A percentile compares a stretch with the other conserved stretches of the same genome.
phyloP scores from a whole-genome alignment of 2,888 invertebrate species.

The Altica lythri region DNA sequence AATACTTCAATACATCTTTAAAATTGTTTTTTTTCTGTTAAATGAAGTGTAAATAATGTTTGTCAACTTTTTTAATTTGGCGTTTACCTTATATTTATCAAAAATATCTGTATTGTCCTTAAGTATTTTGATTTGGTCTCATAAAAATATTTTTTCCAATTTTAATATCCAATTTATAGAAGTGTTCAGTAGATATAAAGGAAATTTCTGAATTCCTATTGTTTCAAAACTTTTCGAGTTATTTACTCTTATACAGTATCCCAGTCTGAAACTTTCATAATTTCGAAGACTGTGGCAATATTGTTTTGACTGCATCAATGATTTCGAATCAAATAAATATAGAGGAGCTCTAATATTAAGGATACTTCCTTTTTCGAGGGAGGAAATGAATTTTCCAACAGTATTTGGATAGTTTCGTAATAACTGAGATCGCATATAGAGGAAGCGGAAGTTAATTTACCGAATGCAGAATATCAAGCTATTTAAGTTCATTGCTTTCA shows the following conservation, averaged over 20 bases:
- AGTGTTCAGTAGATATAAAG: no score
- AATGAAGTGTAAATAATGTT: no score
- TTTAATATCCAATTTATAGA: no score
- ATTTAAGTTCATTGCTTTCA: background rate
- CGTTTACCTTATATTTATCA: no score
- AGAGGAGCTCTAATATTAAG: conserved; percentile 37
- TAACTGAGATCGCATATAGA: conserved; percentile 9
- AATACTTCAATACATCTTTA: no score
- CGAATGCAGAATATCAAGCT: conserved; percentile 3
- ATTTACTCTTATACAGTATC: conserved; percentile 40
- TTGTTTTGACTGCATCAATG: conserved; percentile 44
- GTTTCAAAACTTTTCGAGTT: conserved; percentile 45
- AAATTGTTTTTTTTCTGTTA: no score
- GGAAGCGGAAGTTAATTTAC: conserved; percentile 7
- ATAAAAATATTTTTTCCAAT: no score
- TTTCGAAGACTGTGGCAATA: conserved; percentile 43
- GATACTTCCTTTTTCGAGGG: conserved; percentile 35
- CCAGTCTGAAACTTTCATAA: conserved; percentile 41
- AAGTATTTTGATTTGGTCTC: no score
- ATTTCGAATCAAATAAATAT: conserved; percentile 41
- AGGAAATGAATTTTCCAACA: conserved; percentile 39
- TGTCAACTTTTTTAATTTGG: no score
- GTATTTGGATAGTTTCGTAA: conserved; percentile 39
- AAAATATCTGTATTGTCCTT: no score
- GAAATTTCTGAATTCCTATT: conserved; percentile 34